Percentiles rank a stretch among this genome's conserved stretches.
Evolutionary conservation across 2,113 vertebrate species (phyloP).

Genomic region (Notarius quadriscutis): DNA sequence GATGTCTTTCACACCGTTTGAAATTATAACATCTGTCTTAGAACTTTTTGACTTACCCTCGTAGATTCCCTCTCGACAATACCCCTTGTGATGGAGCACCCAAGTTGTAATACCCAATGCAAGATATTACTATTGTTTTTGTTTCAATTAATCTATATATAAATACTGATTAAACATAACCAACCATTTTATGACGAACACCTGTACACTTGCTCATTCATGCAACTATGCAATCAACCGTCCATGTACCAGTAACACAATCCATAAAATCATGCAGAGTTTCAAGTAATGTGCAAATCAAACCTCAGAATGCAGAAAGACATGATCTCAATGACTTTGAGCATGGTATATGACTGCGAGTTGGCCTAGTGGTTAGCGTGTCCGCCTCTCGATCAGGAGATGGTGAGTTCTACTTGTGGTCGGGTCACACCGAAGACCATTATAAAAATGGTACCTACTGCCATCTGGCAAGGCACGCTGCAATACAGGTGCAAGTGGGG

Average conservation of each 20-base stretch:
- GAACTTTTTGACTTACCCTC: too few species aligned
- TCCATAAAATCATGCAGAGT: background rate
- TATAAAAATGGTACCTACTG: too few species aligned
- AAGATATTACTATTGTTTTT: background rate
- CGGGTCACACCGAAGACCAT: too few species aligned
- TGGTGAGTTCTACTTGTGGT: too few species aligned
- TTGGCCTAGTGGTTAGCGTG: too few species aligned
- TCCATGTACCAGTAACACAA: background rate
- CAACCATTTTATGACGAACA: too few species aligned
- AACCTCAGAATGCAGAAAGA: background rate
- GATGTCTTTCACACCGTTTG: too few species aligned
- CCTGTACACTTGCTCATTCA: background rate
- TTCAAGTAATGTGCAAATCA: background rate
- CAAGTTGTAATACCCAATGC: background rate
- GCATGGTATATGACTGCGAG: too few species aligned
- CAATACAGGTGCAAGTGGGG: too few species aligned
- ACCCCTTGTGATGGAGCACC: background rate
- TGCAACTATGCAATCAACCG: background rate
- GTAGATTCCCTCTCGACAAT: background rate
- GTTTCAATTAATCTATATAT: background rate
- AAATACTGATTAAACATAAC: background rate
- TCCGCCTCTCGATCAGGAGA: too few species aligned
- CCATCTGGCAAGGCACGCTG: too few species aligned
- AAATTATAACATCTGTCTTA: too few species aligned
- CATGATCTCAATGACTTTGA: background rate